phyloP scores from a whole-genome alignment of 2,113 vertebrate genomes.

The Anoplopoma fimbria region DNA sequence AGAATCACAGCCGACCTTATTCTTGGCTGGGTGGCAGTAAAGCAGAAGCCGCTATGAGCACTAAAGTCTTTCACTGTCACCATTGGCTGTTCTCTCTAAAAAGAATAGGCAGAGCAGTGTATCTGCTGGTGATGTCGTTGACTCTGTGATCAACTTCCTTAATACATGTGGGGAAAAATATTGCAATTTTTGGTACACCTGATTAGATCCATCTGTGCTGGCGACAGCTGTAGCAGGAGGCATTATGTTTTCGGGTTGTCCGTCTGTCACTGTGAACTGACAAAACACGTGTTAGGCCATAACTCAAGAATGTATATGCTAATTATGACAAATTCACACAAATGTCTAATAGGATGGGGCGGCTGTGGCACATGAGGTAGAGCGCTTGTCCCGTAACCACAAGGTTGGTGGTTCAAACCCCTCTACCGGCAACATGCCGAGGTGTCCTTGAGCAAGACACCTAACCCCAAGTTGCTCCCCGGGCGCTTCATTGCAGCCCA shows the following conservation, averaged over 20 bases:
- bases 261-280: background rate
- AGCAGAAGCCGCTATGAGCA: background rate
- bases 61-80: background rate
- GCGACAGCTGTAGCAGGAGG: background rate
- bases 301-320: background rate
- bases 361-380: no score
- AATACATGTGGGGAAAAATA: background rate
- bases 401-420: no score
- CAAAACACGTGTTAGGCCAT: background rate
- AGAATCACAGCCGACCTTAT: background rate
- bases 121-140: background rate
- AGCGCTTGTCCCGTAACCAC: no score
- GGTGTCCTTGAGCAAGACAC: no score
- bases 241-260: no score
- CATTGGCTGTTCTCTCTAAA: background rate
- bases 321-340: background rate
- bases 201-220: background rate
- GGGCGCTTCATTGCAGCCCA: no score
- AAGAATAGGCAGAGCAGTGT: background rate
- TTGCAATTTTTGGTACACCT: background rate
- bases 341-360: no score
- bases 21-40: background rate
- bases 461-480: no score
- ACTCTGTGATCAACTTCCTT: background rate
- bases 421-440: no score